Percentiles rank a stretch among this genome's conserved stretches.
Evolutionary conservation across 2,797 vertebrate species (phyloP).

Genomic region (Lemur catta): DNA sequence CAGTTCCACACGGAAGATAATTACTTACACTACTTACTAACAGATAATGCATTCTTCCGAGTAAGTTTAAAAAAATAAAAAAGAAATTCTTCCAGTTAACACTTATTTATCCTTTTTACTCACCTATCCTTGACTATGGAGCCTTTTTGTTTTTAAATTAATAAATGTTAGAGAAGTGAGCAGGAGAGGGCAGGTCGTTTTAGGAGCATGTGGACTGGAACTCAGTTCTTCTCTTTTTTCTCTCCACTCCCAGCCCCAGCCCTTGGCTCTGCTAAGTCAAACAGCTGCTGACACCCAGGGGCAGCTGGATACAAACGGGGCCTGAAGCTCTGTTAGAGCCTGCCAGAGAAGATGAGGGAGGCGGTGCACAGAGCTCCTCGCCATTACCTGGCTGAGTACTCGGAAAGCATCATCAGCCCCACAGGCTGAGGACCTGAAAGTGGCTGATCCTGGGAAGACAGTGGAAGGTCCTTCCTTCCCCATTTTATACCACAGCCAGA

Average conservation of each 20-base stretch:
- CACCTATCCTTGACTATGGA: conserved; percentile 16
- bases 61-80: conserved; percentile 48
- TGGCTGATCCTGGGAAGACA: background rate
- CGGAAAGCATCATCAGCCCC: background rate
- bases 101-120: conserved; percentile 48
- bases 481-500: background rate
- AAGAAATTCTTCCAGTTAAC: conserved; percentile 37
- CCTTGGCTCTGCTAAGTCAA: background rate
- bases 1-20: conserved; percentile 70
- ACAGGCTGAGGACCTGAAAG: background rate
- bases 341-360: background rate
- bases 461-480: background rate
- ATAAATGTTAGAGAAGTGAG: background rate
- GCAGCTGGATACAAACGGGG: background rate
- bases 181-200: background rate
- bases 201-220: background rate
- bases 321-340: background rate
- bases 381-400: background rate
- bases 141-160: background rate
- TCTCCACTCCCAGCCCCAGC: background rate
- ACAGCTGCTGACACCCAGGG: background rate
- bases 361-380: background rate
- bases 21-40: conserved; percentile 79
- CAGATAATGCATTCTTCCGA: conserved; percentile 69
- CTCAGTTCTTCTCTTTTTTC: background rate